Percentiles rank a stretch among this genome's conserved stretches.
phyloP scores from a whole-genome alignment of 2,797 vertebrate species.

The Lycodopsis pacificus region DNA sequence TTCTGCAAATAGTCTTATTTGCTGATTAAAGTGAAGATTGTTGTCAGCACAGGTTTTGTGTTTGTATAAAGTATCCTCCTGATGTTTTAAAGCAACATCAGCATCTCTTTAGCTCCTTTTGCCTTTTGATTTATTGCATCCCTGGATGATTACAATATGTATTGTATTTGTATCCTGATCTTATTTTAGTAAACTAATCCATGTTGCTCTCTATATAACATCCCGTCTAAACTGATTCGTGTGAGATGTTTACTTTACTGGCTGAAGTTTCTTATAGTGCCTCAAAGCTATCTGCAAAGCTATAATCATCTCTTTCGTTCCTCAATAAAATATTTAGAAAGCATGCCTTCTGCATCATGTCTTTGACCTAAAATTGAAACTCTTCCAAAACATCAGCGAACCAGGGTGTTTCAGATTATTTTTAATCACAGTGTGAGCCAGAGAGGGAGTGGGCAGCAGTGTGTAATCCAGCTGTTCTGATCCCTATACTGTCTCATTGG shows the following conservation, averaged over 20 bases:
- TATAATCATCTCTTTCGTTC: background rate
- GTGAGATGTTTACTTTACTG: background rate
- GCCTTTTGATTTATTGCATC: background rate
- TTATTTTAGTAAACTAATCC: background rate
- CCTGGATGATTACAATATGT: background rate
- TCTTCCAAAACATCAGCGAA: constrained; percentile 9
- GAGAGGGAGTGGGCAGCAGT: background rate
- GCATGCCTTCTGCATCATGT: background rate
- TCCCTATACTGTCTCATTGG: background rate
- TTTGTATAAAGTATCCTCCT: background rate
- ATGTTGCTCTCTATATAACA: background rate
- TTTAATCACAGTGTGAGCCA: constrained; percentile 30
- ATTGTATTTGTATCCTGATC: background rate
- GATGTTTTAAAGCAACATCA: background rate
- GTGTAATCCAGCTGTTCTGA: constrained; percentile 18
- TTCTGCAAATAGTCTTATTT: constrained; percentile 24
- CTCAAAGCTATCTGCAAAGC: background rate
- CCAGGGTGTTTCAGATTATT: constrained; percentile 5
- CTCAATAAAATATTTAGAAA: constrained; percentile 19
- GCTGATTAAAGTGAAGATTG: constrained; percentile 11
- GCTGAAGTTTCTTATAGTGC: background rate
- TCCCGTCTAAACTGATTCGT: background rate
- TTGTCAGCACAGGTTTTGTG: background rate
- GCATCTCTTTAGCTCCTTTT: background rate
- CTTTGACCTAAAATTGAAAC: constrained; percentile 9